phyloP scores from a whole-genome alignment of 37 sponge, comb jelly and placozoan genomes.

The Hormiphora californensis region DNA sequence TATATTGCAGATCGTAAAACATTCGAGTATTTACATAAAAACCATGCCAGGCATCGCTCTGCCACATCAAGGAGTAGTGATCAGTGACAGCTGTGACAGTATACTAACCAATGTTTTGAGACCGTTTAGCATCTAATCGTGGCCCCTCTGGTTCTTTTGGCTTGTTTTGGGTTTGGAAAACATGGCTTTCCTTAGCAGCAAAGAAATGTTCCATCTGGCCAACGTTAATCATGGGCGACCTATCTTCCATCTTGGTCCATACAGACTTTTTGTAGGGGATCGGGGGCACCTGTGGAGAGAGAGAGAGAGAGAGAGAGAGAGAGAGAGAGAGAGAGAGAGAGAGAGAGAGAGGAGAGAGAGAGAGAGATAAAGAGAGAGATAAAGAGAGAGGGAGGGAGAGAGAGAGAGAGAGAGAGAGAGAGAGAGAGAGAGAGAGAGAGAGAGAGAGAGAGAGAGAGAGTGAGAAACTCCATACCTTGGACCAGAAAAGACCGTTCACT shows the following conservation, averaged over 20 bases:
- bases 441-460: not conserved
- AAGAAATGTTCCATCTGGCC: constrained; percentile 11
- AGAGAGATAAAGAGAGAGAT: not conserved
- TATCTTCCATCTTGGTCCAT: constrained; percentile 1
- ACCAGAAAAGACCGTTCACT: not conserved
- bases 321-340: not conserved
- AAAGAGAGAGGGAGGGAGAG: no score
- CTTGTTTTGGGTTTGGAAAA: not conserved
- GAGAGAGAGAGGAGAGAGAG: not conserved
- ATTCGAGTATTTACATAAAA: no score
- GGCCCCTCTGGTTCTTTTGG: not conserved
- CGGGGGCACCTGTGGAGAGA: no score
- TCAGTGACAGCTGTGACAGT: not conserved
- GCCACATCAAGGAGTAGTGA: no score
- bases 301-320: not conserved
- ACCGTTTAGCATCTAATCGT: not conserved
- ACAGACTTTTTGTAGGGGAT: constrained; percentile 40
- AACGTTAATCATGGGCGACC: constrained; percentile 24
- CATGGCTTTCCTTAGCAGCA: not conserved
- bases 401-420: no score
- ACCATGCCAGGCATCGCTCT: no score
- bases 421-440: not conserved
- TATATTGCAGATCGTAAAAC: no score
- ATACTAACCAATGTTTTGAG: constrained; percentile 30
- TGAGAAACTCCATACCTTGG: not conserved